Evolutionary conservation across 1,140 invertebrate genomes (phyloP).

Genomic region (Aphaenogaster floridana): DNA sequence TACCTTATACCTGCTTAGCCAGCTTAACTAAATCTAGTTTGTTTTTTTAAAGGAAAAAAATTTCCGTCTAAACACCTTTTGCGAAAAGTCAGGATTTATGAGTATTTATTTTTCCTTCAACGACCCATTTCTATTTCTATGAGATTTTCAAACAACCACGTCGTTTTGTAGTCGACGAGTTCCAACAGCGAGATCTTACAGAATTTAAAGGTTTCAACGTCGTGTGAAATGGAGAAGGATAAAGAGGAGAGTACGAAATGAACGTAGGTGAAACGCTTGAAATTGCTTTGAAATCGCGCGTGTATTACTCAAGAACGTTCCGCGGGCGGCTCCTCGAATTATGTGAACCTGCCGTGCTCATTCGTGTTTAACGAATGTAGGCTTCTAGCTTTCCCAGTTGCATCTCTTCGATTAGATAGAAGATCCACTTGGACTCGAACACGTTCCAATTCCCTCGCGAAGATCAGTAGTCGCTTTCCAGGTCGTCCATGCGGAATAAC

Average conservation of each 20-base stretch:
- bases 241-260: not conserved
- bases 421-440: slow-evolving; percentile 65
- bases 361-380: slow-evolving; percentile 64
- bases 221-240: slow-evolving; percentile 3
- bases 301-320: slow-evolving; percentile 49
- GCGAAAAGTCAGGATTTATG: slow-evolving; percentile 3
- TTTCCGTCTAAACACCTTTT: not conserved
- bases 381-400: slow-evolving; percentile 59
- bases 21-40: not conserved
- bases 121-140: not conserved
- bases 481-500: slow-evolving; percentile 64
- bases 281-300: slow-evolving; percentile 49
- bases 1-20: slow-evolving; percentile 8
- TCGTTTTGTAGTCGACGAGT: not conserved
- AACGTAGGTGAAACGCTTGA: slow-evolving; percentile 54
- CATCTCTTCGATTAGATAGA: slow-evolving; percentile 63
- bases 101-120: not conserved
- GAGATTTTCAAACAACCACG: not conserved
- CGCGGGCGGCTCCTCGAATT: slow-evolving; percentile 20
- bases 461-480: slow-evolving; percentile 58
- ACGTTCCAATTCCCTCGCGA: slow-evolving; percentile 62
- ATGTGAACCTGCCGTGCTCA: slow-evolving; percentile 49
- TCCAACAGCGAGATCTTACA: not conserved
- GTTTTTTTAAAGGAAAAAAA: not conserved
- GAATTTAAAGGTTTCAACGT: not conserved